Evolutionary conservation across 2,888 invertebrate genomes (phyloP), one percentile per base, ranked within the genome.

Genomic region (Parelbella ahira): DNA sequence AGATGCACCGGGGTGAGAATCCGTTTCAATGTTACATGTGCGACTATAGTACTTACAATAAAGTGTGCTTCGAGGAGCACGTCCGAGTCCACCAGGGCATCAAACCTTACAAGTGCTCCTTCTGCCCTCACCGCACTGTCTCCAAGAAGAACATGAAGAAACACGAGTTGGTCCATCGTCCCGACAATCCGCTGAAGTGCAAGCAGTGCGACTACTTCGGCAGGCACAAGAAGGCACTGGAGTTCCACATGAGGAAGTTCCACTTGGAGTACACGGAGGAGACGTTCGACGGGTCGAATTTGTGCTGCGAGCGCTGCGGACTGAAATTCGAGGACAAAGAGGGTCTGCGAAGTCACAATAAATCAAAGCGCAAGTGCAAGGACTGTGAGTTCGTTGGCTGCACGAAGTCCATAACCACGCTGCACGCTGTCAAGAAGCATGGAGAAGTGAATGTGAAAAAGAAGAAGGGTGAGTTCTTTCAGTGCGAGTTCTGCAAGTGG

Each of bases 21-120:
- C 77, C 81, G 0, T 83, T 72, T 41, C 76, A 80, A 4, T 86
- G 84, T 8, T 66, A 56, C 20, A 74, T 80, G 75, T 86, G 84
- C 1, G 75, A 80, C 1, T 86, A 84, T 7, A 67, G 70, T 0
- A 81, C 84, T 0, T 72, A 76, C 38, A 83, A 84, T 34, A 80
- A 74, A 23, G 54, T 61, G 0, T 21, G 79, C 0, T 83, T 81
- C 21, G 71, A 75, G 4, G 84, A 83, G 7, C 84, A 86, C 7
- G 64, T 79, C 0, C 32, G 72, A 1, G 68, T 75, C 1, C 84
- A 86, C 23, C 65, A 76, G 50, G 84, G 84, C 0, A 68, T 80
- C 11, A 86, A 86, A 47, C 86, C 86, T 0, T 86, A 66, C 49
- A 71, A 76, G 54, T 86, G 86, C 29, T 49, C 63, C 0, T 57